Conservation (phyloP, 2,797 vertebrate genomes). For the Mormyrops boulengeri region DNA sequence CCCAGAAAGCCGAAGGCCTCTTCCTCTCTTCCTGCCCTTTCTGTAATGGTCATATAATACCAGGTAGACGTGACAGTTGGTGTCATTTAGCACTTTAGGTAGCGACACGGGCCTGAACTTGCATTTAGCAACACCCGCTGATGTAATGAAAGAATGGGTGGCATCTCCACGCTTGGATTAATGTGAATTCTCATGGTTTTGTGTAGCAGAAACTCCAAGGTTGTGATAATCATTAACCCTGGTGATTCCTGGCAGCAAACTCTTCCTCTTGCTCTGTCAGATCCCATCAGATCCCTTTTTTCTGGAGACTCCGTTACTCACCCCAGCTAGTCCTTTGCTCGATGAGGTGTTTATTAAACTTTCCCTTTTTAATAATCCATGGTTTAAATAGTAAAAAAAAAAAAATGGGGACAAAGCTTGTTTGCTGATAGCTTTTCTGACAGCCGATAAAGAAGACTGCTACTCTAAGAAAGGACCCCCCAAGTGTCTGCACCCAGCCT, state of each 20-base stretch:
- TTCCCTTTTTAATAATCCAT: background rate
- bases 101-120: background rate
- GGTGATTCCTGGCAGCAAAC: background rate
- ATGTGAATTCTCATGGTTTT: background rate
- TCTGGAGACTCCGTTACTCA: background rate
- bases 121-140: background rate
- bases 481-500: background rate
- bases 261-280: background rate
- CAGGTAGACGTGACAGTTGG: background rate
- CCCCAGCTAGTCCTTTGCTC: background rate
- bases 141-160: background rate
- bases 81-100: background rate
- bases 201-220: conserved; percentile 3
- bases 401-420: background rate
- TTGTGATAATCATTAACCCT: background rate
- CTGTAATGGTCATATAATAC: background rate
- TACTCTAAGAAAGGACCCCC: background rate
- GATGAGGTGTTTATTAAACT: background rate
- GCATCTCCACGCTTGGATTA: background rate
- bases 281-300: background rate
- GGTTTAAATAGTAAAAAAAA: background rate
- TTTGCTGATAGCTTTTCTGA: background rate
- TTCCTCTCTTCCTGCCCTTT: background rate
- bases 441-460: background rate
- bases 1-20: background rate